These are phyloP conservation scores for Nanorana parkeri DNA, from an alignment of 2,113 vertebrate genomes.

Conservation along the genomic window DNA sequence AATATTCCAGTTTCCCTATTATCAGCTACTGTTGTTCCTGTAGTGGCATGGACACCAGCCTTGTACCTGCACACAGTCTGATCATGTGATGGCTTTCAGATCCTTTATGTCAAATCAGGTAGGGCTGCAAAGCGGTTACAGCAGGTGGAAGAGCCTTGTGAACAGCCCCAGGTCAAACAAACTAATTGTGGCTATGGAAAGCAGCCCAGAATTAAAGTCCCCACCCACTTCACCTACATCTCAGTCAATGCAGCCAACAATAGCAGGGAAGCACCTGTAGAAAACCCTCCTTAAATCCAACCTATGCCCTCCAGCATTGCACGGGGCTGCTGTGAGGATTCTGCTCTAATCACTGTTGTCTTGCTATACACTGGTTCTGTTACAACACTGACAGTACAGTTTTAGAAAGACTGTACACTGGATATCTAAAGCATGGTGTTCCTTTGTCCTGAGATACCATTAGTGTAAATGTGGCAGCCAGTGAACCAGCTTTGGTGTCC, in stretches of 20 bases:
- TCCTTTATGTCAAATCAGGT: not conserved
- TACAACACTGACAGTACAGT: too few species aligned
- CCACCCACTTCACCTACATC: slow-evolving; percentile 16
- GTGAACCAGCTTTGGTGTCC: too few species aligned
- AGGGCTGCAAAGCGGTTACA: too few species aligned
- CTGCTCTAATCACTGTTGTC: not conserved
- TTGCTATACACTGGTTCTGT: too few species aligned
- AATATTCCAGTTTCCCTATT: too few species aligned
- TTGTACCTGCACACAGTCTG: not conserved
- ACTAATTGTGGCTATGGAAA: slow-evolving; percentile 40
- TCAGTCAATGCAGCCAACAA: not conserved
- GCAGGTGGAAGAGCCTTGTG: slow-evolving; percentile 9
- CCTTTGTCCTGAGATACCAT: too few species aligned
- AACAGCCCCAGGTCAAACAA: slow-evolving; percentile 34
- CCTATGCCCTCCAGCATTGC: not conserved
- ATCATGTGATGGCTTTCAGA: not conserved
- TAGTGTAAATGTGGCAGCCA: too few species aligned
- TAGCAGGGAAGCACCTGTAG: slow-evolving; percentile 11
- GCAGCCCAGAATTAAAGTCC: not conserved
- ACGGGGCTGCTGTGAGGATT: not conserved
- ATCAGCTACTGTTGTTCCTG: not conserved
- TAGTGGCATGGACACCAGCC: slow-evolving; percentile 1
- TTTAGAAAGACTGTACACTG: too few species aligned
- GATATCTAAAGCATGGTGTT: too few species aligned
- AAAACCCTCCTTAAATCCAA: not conserved